Evolutionary conservation across 2,888 invertebrate species (phyloP).

Genomic region (Orchestes rusci): DNA sequence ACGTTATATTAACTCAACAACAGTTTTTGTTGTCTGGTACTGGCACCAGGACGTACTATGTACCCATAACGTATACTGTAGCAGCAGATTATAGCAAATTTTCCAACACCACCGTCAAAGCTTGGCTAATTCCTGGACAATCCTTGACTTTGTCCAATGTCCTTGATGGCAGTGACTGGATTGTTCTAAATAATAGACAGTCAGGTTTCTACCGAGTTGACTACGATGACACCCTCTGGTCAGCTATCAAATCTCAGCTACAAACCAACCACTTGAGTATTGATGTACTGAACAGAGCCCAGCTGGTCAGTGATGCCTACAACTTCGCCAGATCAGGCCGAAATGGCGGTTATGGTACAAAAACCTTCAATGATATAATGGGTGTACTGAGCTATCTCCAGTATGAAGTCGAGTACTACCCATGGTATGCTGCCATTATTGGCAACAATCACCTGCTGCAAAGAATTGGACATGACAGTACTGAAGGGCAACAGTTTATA

Average conservation of each 20-base stretch:
- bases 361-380: slow-evolving; percentile 8
- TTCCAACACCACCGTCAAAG: slow-evolving; percentile 34
- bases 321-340: slow-evolving; percentile 17
- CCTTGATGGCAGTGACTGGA: slow-evolving; percentile 25
- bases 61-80: slow-evolving; percentile 49
- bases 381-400: slow-evolving; percentile 14
- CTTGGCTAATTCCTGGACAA: slow-evolving; percentile 33
- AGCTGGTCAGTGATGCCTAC: slow-evolving; percentile 16
- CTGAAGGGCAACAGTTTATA: slow-evolving; percentile 11
- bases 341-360: slow-evolving; percentile 1
- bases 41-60: slow-evolving; percentile 38
- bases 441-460: slow-evolving; percentile 15
- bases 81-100: slow-evolving; percentile 40
- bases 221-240: slow-evolving; percentile 16
- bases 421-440: slow-evolving; percentile 20
- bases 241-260: slow-evolving; percentile 10
- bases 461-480: slow-evolving; percentile 15
- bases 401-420: slow-evolving; percentile 16
- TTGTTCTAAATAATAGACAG: slow-evolving; percentile 30
- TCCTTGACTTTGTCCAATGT: slow-evolving; percentile 10
- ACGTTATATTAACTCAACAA: slow-evolving; percentile 18
- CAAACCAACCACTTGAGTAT: slow-evolving; percentile 12
- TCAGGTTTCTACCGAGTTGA: slow-evolving; percentile 25
- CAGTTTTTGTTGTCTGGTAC: slow-evolving; percentile 25
- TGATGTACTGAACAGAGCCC: slow-evolving; percentile 18